phyloP scores from a whole-genome alignment of 37 sponge, comb jelly and placozoan species.

The Cliona cf. orientalis region DNA sequence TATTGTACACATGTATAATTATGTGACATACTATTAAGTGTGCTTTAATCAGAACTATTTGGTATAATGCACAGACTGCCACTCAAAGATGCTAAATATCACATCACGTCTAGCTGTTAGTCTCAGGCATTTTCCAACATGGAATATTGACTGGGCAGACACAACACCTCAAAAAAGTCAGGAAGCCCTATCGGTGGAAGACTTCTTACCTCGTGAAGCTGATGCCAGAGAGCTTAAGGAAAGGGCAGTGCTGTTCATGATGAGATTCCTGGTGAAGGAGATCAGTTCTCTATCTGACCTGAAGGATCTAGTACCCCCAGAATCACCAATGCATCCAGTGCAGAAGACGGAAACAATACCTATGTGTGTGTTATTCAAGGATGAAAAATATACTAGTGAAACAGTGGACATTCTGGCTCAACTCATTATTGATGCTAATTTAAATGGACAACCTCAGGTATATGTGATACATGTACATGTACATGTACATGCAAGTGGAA shows the following conservation, averaged over 20 bases:
- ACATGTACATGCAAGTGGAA: too few species aligned
- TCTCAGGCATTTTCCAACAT: not conserved
- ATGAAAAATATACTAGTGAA: slow-evolving; percentile 24
- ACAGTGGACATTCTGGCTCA: too few species aligned
- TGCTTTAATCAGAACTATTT: too few species aligned
- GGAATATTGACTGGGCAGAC: slow-evolving; percentile 15
- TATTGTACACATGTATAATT: too few species aligned
- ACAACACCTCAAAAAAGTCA: not conserved
- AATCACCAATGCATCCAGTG: not conserved
- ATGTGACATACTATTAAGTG: too few species aligned
- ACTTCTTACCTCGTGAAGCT: not conserved
- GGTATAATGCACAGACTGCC: not conserved
- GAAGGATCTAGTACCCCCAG: not conserved
- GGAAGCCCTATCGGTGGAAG: not conserved
- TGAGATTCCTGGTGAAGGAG: slow-evolving; percentile 14
- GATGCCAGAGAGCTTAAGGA: not conserved
- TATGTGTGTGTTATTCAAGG: slow-evolving; percentile 17
- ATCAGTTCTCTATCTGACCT: slow-evolving; percentile 1
- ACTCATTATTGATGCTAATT: too few species aligned
- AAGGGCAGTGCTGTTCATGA: slow-evolving; percentile 14
- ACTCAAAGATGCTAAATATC: not conserved
- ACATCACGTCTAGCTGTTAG: not conserved
- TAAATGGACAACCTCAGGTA: too few species aligned
- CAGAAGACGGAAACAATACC: slow-evolving; percentile 1
- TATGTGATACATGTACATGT: too few species aligned